Percentiles rank a stretch among this genome's conserved stretches.
phyloP scores from a whole-genome alignment of 2,797 vertebrate species.

The Coregonus sp. region DNA sequence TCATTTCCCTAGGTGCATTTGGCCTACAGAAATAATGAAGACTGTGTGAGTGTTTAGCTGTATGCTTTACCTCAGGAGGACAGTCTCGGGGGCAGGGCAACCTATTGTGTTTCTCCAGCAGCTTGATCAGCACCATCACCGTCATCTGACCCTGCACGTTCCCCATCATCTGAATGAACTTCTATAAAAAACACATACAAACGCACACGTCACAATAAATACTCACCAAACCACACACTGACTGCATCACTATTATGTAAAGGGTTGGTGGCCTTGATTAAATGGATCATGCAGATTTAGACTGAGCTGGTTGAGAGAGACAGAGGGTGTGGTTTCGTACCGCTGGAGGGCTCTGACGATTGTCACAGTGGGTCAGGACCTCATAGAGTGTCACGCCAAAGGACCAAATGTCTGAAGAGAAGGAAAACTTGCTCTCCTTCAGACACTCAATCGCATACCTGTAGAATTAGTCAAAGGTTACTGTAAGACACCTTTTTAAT shows the following conservation, averaged over 20 bases:
- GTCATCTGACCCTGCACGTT: conserved; percentile 79
- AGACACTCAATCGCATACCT: conserved; percentile 95
- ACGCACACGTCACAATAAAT: conserved; percentile 9
- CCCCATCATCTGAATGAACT: conserved; percentile 83
- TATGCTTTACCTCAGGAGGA: conserved; percentile 78
- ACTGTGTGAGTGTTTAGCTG: not conserved
- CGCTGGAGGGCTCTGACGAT: conserved; percentile 79
- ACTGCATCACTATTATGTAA: not conserved
- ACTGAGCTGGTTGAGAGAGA: not conserved
- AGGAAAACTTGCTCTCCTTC: conserved; percentile 90
- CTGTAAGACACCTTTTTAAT: not conserved
- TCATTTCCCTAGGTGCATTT: no score
- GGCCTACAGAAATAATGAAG: not conserved
- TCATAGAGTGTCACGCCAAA: conserved; percentile 93
- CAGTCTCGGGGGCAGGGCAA: conserved; percentile 82
- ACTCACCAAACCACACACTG: not conserved
- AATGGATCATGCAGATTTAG: not conserved
- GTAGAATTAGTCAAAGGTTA: not conserved
- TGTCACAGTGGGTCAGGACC: conserved; percentile 86
- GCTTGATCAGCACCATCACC: conserved; percentile 76
- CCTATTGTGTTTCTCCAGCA: conserved; percentile 78
- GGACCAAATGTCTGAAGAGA: conserved; percentile 90
- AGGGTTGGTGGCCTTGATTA: not conserved
- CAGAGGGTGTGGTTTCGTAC: conserved; percentile 65
- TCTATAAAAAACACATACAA: conserved; percentile 70